Evolutionary conservation across 2,113 vertebrate genomes (phyloP).

Genomic region (Phrynosoma platyrhinos): DNA sequence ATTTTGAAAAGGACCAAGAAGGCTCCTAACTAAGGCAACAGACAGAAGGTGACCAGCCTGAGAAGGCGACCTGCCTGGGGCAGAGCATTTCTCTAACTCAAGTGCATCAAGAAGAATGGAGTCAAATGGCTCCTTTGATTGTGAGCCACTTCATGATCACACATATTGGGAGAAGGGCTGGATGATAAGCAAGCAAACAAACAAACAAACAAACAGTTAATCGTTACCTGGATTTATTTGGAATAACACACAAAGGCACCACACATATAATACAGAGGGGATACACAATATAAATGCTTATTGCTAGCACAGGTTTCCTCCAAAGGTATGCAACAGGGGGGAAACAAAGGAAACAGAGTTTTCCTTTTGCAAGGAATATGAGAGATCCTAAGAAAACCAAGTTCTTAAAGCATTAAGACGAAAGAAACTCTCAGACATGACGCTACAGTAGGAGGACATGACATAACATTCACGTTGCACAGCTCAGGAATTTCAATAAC

Average conservation of each 20-base stretch:
- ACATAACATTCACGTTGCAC: slow-evolving; percentile 54
- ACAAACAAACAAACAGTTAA: slow-evolving; percentile 28
- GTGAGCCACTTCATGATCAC: too few species aligned
- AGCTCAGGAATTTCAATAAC: slow-evolving; percentile 53
- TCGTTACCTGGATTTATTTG: slow-evolving; percentile 49
- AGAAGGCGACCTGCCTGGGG: too few species aligned
- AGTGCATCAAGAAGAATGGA: too few species aligned
- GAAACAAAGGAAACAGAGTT: slow-evolving; percentile 62
- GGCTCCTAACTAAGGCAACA: slow-evolving; percentile 77
- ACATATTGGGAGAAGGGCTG: too few species aligned
- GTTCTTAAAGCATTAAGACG: slow-evolving; percentile 49
- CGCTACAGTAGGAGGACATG: slow-evolving; percentile 57
- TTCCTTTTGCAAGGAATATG: slow-evolving; percentile 75
- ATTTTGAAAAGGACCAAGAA: slow-evolving; percentile 77
- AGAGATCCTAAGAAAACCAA: slow-evolving; percentile 74
- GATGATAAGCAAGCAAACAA: too few species aligned
- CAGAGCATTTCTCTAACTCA: too few species aligned
- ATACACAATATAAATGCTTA: slow-evolving; percentile 80
- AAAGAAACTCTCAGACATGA: slow-evolving; percentile 44
- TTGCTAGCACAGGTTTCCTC: slow-evolving; percentile 77
- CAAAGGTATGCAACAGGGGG: slow-evolving; percentile 67
- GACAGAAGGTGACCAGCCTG: slow-evolving; percentile 50
- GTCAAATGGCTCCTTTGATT: too few species aligned
- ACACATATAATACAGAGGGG: slow-evolving; percentile 65
- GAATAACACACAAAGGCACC: slow-evolving; percentile 65